Percentiles rank a stretch among this genome's conserved stretches.
These are phyloP conservation scores for Adelognathus sp. DNA, from an alignment of 2,888 invertebrate genomes.

Conservation along the genomic window DNA sequence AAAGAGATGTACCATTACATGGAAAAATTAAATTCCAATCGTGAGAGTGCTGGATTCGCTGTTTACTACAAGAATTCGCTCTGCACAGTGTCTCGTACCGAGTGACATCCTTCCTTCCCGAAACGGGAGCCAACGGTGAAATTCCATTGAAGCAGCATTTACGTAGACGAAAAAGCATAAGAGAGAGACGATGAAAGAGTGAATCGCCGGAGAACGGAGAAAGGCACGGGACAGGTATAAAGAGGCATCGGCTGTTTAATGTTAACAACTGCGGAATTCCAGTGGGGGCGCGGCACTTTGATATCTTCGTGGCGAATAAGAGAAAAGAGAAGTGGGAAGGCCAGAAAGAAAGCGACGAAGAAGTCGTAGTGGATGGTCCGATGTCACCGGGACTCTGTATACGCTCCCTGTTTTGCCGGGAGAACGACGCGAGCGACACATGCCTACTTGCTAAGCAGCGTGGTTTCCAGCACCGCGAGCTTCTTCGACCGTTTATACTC, in stretches of 20 bases:
- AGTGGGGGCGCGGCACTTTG: conserved; percentile 64
- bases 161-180: neutral
- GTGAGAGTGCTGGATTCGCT: neutral
- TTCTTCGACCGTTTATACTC: conserved; percentile 61
- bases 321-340: conserved; percentile 19
- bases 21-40: neutral
- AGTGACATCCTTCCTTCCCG: neutral
- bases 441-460: conserved; percentile 74
- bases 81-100: neutral
- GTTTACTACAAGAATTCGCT: neutral
- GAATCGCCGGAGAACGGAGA: conserved; percentile 30
- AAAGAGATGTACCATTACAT: neutral
- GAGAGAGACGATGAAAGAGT: neutral
- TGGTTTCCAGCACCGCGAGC: conserved; percentile 68
- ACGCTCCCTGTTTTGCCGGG: conserved; percentile 20
- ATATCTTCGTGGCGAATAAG: conserved; percentile 54
- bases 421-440: conserved; percentile 63
- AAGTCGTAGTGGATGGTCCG: conserved; percentile 33
- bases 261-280: conserved; percentile 75
- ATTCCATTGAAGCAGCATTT: neutral
- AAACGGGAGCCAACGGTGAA: neutral
- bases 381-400: conserved; percentile 53
- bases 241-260: conserved; percentile 71
- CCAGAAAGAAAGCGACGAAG: conserved; percentile 35
- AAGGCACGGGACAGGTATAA: conserved; percentile 65